Base-by-base conservation (phyloP, 2,797 vertebrate species). In the Esox lucius region DNA sequence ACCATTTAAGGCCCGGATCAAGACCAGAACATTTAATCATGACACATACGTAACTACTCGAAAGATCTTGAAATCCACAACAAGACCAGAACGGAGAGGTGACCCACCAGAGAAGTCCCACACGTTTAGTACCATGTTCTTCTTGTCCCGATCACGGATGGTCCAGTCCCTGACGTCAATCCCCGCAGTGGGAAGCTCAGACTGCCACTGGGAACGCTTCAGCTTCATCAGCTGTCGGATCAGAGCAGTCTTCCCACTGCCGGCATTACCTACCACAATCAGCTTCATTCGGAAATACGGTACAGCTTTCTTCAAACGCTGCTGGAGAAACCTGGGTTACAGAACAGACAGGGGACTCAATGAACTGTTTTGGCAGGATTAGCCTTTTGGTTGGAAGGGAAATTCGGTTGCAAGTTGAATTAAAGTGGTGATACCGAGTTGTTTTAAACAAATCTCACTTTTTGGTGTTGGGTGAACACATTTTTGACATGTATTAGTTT, bases 201-300 rank as follows among this genome's bases (percentile, higher is more conserved):
- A 48, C 0, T 79, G 87, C 48, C 80, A 0, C 68, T 95, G 95
- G 1, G 93, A 88, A 19, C 87, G 91, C 78, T 94, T 97, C 70
- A 85, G 85, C 90, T 94, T 98, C 94, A 96, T 97, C 42, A 99
- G 88, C 53, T 96, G 96, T 53, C 94, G 95, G 74, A 99, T 89
- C 56, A 99, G 88, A 0, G 95, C 92, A 28, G 95, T 99, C 87
- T 99, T 99, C 62, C 98, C 98, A 59, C 97, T 97, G 61, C 94
- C 91, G 0, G 91, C 89, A 12, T 95, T 98, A 8, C 98, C 98
- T 87, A 98, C 95, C 79, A 99, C 95, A 62, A 99, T 95, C 7
- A 99, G 95, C 83, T 98, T 99, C 96, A 99, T 96, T 69, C 97
- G 93, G 78, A 95, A 93, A 72, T 98, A 98, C 1, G 98, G 98